Base-by-base conservation (phyloP, 2,797 vertebrate species). In the Alauda arvensis region DNA sequence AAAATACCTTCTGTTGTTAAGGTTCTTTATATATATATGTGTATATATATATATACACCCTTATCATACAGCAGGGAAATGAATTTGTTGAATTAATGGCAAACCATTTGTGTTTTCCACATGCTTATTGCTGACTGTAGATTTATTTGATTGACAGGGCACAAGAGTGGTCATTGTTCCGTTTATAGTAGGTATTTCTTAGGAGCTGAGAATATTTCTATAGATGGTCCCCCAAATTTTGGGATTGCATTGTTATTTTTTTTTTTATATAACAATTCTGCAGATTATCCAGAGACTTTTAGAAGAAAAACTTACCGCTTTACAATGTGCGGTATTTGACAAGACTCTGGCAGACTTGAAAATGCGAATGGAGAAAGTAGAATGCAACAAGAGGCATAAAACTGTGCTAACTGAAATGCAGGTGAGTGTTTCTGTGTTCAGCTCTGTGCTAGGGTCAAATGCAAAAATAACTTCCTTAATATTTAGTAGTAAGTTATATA, bases 211-310 rank as follows among this genome's bases (percentile, higher is more conserved):
- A 75, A 39, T 77, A 29, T 66, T 89, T 77, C 76, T 69, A 26
- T 49, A 43, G 31, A 9, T 33, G 3, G 16, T 59, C 25, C 61
- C 13, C 8, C 12, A 61, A 5, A 49, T 86, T 82, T 34, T 65
- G 14, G 11, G 25, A 68, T 61, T 90, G 14, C 39, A 52, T 82
- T 86, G 24, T 26, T 68, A 3, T 4, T 43, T 62, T 80, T 43
- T 62, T 80, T 12, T 37, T 37, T 37, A 33, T 43, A 13, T 77
- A 53, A 70, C 56, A 52, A 86, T 83, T 82, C 79, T 90, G 59
- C 95, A 99, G 99, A 96, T 99, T 93, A 97, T 99, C 71, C 98
- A 99, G 71, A 97, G 97, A 84, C 96, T 99, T 62, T 97, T 99
- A 43, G 98, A 99, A 94, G 98, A 99, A 92, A 98, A 98, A 67